These are phyloP conservation scores for Gandaritis pyraliata DNA, from an alignment of 2,888 invertebrate genomes.

Conservation along the genomic window DNA sequence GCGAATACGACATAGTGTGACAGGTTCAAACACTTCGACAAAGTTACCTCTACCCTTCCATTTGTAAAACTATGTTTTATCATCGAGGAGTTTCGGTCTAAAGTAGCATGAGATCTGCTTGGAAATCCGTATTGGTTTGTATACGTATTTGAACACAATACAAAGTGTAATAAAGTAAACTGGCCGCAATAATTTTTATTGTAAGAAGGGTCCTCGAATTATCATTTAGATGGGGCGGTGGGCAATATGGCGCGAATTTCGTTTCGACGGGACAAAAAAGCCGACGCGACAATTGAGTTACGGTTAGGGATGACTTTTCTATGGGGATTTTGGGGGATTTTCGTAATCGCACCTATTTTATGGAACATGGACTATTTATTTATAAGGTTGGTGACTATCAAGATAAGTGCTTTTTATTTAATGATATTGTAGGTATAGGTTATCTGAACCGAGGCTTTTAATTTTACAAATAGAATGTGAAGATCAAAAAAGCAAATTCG, in stretches of 20 bases:
- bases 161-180: conserved; percentile 83
- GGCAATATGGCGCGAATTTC: conserved; percentile 78
- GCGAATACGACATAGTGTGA: conserved; percentile 59
- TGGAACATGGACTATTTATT: conserved; percentile 46
- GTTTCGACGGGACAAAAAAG: conserved; percentile 61
- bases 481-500: no score
- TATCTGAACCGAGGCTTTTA: no score
- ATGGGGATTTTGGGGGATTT: conserved; percentile 57
- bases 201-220: conserved; percentile 79
- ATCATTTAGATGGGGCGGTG: conserved; percentile 82
- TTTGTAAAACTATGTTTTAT: conserved; percentile 34
- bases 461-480: no score
- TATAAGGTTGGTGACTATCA: conserved; percentile 41
- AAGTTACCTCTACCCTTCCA: conserved; percentile 15
- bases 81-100: conserved; percentile 19
- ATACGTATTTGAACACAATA: conserved; percentile 76
- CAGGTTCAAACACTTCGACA: conserved; percentile 49
- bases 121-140: conserved; percentile 39
- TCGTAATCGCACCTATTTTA: conserved; percentile 67
- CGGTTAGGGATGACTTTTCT: conserved; percentile 65
- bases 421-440: background rate
- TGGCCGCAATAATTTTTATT: conserved; percentile 83
- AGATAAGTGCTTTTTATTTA: conserved; percentile 26
- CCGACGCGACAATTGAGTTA: conserved; percentile 69
- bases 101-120: conserved; percentile 45